Evolutionary conservation across 1,140 invertebrate species (phyloP).

Genomic region (Planococcus citri): DNA sequence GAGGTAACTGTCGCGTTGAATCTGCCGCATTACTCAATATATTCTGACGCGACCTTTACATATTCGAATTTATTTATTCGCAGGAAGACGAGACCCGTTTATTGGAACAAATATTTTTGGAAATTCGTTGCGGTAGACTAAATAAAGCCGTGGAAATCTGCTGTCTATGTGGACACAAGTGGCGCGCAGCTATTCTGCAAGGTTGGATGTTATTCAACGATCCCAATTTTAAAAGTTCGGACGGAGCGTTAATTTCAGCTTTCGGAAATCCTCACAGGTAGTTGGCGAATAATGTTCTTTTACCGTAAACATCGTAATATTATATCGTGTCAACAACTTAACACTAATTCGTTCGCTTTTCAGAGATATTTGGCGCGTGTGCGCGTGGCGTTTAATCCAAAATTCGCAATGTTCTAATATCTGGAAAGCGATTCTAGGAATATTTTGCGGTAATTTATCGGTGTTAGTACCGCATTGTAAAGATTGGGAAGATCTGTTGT

Average conservation of each 20-base stretch:
- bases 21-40: not conserved
- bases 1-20: conserved; percentile 35
- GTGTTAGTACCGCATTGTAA: conserved; percentile 57
- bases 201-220: conserved; percentile 78
- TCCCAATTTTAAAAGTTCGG: conserved; percentile 48
- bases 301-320: not conserved
- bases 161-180: conserved; percentile 70
- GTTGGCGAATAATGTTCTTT: not conserved
- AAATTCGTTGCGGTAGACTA: conserved; percentile 71
- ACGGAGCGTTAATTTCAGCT: conserved; percentile 33
- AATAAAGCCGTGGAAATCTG: conserved; percentile 73
- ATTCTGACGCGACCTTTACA: not conserved
- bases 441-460: conserved; percentile 70
- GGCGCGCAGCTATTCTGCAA: conserved; percentile 76
- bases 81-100: conserved; percentile 69
- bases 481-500: conserved; percentile 79
- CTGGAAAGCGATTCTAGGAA: conserved; percentile 54
- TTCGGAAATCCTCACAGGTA: conserved; percentile 64
- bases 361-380: conserved; percentile 81
- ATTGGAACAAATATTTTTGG: conserved; percentile 52
- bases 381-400: conserved; percentile 58
- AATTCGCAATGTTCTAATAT: conserved; percentile 34
- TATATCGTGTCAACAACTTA: not conserved
- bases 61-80: conserved; percentile 15
- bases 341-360: not conserved